Percentiles rank a stretch among this genome's conserved stretches.
These are phyloP conservation scores for Colostygia pectinataria DNA, from an alignment of 2,888 invertebrate genomes.

Conservation along the genomic window DNA sequence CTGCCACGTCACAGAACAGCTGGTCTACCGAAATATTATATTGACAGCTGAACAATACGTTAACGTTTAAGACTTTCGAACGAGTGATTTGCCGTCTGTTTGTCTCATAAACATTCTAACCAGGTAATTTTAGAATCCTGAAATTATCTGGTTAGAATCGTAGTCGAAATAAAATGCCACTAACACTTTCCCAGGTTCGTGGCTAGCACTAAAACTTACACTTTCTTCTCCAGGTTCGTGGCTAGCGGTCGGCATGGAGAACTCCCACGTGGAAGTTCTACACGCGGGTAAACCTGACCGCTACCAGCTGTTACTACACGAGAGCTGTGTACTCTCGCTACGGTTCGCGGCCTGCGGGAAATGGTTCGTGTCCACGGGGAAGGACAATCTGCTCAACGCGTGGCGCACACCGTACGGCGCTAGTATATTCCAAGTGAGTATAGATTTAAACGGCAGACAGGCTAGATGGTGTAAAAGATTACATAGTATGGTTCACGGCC, in stretches of 20 bases:
- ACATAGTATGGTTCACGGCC: constrained; percentile 97
- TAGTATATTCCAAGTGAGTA: constrained; percentile 96
- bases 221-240: constrained; percentile 86
- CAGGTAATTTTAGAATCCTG: too few relatives aligned
- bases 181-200: constrained; percentile 64
- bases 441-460: too few relatives aligned
- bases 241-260: constrained; percentile 99
- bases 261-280: constrained; percentile 97
- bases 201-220: constrained; percentile 89
- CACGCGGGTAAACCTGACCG: constrained; percentile 96
- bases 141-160: too few relatives aligned
- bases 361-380: constrained; percentile 99
- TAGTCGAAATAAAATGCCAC: too few relatives aligned
- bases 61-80: too few relatives aligned
- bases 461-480: too few relatives aligned
- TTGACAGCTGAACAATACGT: too few relatives aligned
- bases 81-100: too few relatives aligned
- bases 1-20: too few relatives aligned
- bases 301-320: constrained; percentile 97
- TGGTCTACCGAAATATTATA: too few relatives aligned
- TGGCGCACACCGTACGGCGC: constrained; percentile 99
- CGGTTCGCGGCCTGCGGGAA: constrained; percentile 98
- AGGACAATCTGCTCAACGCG: constrained; percentile 98
- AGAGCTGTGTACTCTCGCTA: constrained; percentile 97
- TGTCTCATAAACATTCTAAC: too few relatives aligned